Base-by-base conservation (phyloP, 2,888 invertebrate species). In the Dione juno region DNA sequence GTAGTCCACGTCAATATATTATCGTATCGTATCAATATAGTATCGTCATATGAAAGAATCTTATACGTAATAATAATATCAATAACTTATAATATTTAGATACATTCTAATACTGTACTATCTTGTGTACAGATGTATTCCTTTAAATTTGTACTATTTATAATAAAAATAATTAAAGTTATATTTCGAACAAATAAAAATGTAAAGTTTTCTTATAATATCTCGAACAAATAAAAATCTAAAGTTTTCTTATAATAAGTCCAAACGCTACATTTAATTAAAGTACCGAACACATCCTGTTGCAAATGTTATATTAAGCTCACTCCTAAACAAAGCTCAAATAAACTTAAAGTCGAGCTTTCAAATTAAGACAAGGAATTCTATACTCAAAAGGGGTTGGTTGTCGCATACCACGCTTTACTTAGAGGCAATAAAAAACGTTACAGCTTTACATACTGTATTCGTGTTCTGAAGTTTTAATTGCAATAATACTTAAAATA, bases 401-500 rank as follows among this genome's bases (percentile, higher is more conserved):
- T 57, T 63, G 66, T 69, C 48, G 54, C 61, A 63, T 63, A 68
- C 69, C 50, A 69, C 28, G 37, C 43, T 43, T 70, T 67, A 73
- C 37, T 66, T 45, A 67, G 50, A 69, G n/a, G 69, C 45, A 69
- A 75, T 77, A 76, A 77, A 78, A 76, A 76, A 74, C 74, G 67
- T 72, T 68, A 74, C 70, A 70, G 75, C n/a, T 43, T 11, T 75
- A 77, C 77, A 77, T 76, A 78, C 77, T 45, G 74, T 67, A 70
- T 71, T 76, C 76, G 79, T 79, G 78, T 78, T 79, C 77, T 74
- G 72, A 72, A 72, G 75, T 70, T 77, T 76, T 81, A 79, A 82
- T 80, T 78, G 71, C 79, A 77, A 78, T 82, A 79, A 82, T 76
- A 58, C 74, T 79, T 59, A 75, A 84, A 87, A 85, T 87, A 88